These are phyloP conservation scores for Piaya cayana DNA, from an alignment of 2,113 vertebrate genomes.

Conservation along the genomic window DNA sequence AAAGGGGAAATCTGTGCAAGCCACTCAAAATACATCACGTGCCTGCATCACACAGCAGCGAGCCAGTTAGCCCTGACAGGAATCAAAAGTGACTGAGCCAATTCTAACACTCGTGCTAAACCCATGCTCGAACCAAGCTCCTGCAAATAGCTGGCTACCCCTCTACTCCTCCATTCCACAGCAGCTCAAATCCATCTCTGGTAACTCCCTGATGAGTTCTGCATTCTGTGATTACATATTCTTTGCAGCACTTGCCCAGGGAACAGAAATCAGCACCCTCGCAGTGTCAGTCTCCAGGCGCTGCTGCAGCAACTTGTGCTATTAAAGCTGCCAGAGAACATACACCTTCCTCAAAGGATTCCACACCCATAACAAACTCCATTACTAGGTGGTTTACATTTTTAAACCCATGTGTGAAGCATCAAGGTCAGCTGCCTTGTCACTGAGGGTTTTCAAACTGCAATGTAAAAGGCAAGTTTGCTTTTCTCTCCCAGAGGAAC, in stretches of 20 bases:
- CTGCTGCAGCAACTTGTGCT: neutral
- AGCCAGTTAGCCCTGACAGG: neutral
- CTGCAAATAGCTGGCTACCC: neutral
- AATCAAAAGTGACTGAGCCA: neutral
- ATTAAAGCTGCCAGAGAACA: neutral
- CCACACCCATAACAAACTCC: neutral
- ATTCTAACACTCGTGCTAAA: neutral
- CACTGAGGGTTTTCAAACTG: neutral
- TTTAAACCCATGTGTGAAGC: neutral
- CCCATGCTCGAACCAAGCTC: neutral
- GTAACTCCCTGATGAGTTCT: neutral
- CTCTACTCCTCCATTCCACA: neutral
- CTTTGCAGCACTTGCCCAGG: neutral
- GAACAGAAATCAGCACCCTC: constrained; percentile 13
- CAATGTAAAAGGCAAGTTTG: neutral
- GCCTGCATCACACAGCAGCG: neutral
- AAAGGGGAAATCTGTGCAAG: neutral
- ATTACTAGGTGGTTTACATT: neutral
- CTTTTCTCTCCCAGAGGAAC: neutral
- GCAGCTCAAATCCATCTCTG: neutral
- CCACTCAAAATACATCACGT: neutral
- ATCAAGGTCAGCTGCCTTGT: neutral
- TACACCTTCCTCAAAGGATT: neutral
- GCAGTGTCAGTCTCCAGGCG: neutral
- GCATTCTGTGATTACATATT: constrained; percentile 18